Evolutionary conservation across 2,888 invertebrate genomes (phyloP).

Genomic region (Phlogophora meticulosa): DNA sequence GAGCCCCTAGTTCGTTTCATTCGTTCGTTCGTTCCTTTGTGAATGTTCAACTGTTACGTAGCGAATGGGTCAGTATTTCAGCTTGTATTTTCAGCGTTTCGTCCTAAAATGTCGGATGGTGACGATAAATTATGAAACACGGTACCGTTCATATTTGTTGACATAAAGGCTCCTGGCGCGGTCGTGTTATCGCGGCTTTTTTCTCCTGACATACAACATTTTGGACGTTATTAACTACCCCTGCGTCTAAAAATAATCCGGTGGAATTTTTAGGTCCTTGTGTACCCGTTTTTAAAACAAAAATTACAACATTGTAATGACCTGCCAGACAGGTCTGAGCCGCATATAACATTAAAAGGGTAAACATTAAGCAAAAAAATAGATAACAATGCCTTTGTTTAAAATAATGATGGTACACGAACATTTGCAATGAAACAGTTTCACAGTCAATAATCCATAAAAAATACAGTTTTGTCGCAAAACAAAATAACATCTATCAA

Average conservation of each 20-base stretch:
- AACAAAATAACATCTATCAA: too few relatives aligned
- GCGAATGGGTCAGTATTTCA: slow-evolving; percentile 54
- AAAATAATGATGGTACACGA: neutral
- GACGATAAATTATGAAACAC: slow-evolving; percentile 62
- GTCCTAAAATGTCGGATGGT: slow-evolving; percentile 56
- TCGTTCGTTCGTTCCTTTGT: slow-evolving; percentile 52
- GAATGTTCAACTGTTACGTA: slow-evolving; percentile 53
- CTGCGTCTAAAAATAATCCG: slow-evolving; percentile 46
- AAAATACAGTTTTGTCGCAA: neutral
- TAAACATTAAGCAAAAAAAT: neutral
- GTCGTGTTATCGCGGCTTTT: slow-evolving; percentile 49
- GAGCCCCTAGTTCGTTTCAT: slow-evolving; percentile 45
- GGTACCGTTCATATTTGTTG: slow-evolving; percentile 60
- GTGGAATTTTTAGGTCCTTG: slow-evolving; percentile 25
- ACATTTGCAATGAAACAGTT: neutral
- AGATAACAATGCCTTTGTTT: too few relatives aligned
- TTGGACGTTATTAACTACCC: slow-evolving; percentile 42
- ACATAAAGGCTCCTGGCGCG: slow-evolving; percentile 53
- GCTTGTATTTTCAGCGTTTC: slow-evolving; percentile 56
- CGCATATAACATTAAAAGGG: slow-evolving; percentile 17
- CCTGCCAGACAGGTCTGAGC: slow-evolving; percentile 29
- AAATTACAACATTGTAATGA: slow-evolving; percentile 27
- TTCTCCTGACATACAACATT: slow-evolving; percentile 48
- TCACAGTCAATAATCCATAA: neutral
- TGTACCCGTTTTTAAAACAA: slow-evolving; percentile 15